These are phyloP conservation scores for Petrocephalus schoutedeni DNA, from an alignment of 2,797 vertebrate genomes.

Conservation along the genomic window DNA sequence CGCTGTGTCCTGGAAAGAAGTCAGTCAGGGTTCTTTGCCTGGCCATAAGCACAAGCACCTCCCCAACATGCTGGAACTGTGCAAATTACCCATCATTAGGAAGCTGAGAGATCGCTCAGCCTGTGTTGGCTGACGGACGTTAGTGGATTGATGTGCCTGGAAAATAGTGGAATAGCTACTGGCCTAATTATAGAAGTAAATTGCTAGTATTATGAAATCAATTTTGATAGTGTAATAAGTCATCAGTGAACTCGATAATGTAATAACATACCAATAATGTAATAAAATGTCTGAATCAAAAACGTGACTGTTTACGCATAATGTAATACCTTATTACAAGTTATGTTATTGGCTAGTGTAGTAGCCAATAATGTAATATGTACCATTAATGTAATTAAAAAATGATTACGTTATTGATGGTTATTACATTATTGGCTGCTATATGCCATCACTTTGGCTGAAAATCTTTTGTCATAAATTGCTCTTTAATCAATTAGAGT, in stretches of 20 bases:
- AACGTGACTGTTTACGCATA: background rate
- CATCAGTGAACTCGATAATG: background rate
- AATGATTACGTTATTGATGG: background rate
- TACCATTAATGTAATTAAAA: background rate
- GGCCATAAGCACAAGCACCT: background rate
- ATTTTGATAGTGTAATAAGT: background rate
- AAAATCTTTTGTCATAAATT: background rate
- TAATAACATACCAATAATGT: background rate
- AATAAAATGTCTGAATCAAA: background rate
- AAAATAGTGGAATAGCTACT: background rate
- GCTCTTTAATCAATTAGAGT: background rate
- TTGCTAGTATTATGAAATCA: background rate
- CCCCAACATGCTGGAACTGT: background rate
- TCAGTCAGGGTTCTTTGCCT: background rate
- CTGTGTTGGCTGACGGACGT: background rate
- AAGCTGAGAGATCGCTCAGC: background rate
- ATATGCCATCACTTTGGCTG: background rate
- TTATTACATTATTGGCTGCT: background rate
- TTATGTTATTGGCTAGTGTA: background rate
- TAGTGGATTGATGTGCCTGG: background rate
- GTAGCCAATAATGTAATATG: background rate
- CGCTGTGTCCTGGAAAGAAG: background rate
- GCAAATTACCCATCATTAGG: background rate
- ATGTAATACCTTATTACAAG: background rate
- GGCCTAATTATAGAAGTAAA: background rate